These are phyloP conservation scores for Malacoraja senta DNA, from an alignment of 2,797 vertebrate genomes.

Conservation along the genomic window DNA sequence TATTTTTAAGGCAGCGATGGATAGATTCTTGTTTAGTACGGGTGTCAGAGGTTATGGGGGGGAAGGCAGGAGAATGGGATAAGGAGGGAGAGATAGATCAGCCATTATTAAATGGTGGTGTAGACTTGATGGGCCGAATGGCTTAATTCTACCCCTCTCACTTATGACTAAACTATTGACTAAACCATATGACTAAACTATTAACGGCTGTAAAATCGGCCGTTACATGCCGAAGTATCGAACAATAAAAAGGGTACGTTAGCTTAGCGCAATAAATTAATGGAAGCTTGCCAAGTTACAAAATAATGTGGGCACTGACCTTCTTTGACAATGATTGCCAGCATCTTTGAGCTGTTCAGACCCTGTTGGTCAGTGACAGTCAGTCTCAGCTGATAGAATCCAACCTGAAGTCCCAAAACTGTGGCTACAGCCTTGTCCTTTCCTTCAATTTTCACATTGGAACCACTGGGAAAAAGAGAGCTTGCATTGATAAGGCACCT, in stretches of 20 bases:
- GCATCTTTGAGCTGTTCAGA: slow-evolving; percentile 59
- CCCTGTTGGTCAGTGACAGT: slow-evolving; percentile 73
- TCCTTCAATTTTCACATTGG: slow-evolving; percentile 62
- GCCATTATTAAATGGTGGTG: no score
- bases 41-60: no score
- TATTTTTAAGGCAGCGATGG: no score
- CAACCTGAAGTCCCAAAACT: slow-evolving; percentile 62
- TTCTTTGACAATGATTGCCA: slow-evolving; percentile 66
- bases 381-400: slow-evolving; percentile 70
- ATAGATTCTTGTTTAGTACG: no score
- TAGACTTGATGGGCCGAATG: no score
- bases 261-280: neutral
- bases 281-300: neutral
- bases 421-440: slow-evolving; percentile 62
- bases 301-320: slow-evolving; percentile 55
- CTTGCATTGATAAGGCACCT: neutral
- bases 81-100: no score
- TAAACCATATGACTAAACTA: no score
- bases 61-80: no score
- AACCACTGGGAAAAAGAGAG: slow-evolving; percentile 61
- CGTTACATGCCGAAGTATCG: neutral
- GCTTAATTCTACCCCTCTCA: no score
- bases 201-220: neutral
- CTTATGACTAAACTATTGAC: no score
- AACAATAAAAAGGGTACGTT: neutral